Percentiles rank a stretch among this genome's conserved stretches.
These are phyloP conservation scores for Eubasilissa regina DNA, from an alignment of 1,140 invertebrate genomes.

Conservation along the genomic window DNA sequence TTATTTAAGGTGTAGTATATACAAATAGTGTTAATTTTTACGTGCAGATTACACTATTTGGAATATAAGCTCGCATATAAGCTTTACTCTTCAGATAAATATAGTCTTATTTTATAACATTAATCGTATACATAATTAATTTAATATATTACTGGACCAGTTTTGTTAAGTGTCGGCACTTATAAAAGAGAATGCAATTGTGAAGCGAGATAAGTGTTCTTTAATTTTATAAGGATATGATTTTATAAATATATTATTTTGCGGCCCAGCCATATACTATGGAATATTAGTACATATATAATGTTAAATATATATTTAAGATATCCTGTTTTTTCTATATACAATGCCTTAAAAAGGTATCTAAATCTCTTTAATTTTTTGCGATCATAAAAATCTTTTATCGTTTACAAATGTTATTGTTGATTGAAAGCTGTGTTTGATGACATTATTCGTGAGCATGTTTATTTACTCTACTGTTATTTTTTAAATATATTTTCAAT, in stretches of 20 bases:
- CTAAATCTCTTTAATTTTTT: constrained; percentile 1
- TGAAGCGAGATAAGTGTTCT: constrained; percentile 24
- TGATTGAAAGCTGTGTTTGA: neutral
- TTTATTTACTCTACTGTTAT: constrained; percentile 15
- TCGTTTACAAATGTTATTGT: neutral
- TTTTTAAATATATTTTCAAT: constrained; percentile 18
- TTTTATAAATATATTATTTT: constrained; percentile 12
- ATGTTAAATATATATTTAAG: constrained; percentile 29
- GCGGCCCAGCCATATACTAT: constrained; percentile 28
- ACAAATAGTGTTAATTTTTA: constrained; percentile 32
- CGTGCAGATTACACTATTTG: constrained; percentile 15
- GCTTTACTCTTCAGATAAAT: constrained; percentile 36
- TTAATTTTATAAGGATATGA: constrained; percentile 30
- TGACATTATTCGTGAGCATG: constrained; percentile 8
- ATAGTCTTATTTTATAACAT: constrained; percentile 39
- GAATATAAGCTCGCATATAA: constrained; percentile 31
- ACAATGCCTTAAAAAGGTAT: constrained; percentile 18
- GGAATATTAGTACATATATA: constrained; percentile 9
- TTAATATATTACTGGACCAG: constrained; percentile 43
- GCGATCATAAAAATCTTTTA: neutral
- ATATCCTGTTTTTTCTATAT: constrained; percentile 13
- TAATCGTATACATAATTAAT: neutral
- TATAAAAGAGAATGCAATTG: constrained; percentile 22
- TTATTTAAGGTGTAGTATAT: neutral
- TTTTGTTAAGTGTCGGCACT: constrained; percentile 2